Base-by-base conservation (phyloP, 1,140 invertebrate species). In the Bradysia coprophila region DNA sequence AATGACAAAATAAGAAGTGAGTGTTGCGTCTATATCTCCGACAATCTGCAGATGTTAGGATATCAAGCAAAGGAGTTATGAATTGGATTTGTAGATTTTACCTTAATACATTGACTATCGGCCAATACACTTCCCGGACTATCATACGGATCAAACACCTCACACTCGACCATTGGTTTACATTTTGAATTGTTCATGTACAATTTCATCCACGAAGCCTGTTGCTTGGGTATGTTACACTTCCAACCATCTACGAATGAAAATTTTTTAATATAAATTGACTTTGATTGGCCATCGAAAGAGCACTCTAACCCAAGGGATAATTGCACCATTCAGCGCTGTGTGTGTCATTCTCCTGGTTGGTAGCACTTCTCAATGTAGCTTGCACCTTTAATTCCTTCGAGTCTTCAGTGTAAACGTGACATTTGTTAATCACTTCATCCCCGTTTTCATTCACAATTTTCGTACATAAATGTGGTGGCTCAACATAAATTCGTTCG, bases 1-100 rank as follows among this genome's bases (percentile, higher is more conserved):
- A 5, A 81, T 64, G 6, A 72, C 54, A 15, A 83, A 62, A 49
- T 87, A 88, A 16, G 66, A 61, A 72, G 76, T 79, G 48, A 85
- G 76, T 1, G 76, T 81, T 22, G 71, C 53, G 2, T 67, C 53
- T 1, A 76, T 68, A 50, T 78, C 72, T 9, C 76, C 76, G 20
- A 63, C 63, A 16, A 44, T 48, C 53, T 59, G 40, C 1, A 31
- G 5, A 31, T 15, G 6, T 10, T 37, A 8, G 24, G 13, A 28
- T 28, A 28, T 10, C n/a, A 32, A 32, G 28, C 9, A 32, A n/a
- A n/a, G 28, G 28, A 32, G 28, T 32, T 32, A 32, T 9, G 9
- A n/a, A n/a, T n/a, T 10, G n/a, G 9, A n/a, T 32, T 32, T 32
- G 28, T 43, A 31, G 1, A 3, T 32, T 51, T 51, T 37, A 69